Base-by-base conservation (phyloP, 2,888 invertebrate genomes). In the Apodemia zela region DNA sequence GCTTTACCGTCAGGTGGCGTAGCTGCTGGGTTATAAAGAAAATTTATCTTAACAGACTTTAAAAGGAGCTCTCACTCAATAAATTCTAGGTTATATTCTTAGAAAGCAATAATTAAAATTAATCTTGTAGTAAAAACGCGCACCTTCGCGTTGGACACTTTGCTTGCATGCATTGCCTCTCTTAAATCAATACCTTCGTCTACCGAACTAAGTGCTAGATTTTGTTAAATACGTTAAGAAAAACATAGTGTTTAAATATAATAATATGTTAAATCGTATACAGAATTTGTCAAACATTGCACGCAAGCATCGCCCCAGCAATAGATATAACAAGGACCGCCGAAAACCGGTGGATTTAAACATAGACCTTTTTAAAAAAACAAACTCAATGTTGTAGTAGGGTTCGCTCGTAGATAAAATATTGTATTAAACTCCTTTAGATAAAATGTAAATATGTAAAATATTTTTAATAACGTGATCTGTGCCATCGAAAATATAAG, bases 331-430 rank as follows among this genome's bases (percentile, higher is more conserved):
- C 89, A 90, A 90, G 82, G 78, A 86, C 90, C 84, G 76, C 84
- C 89, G 90, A 87, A 78, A 76, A 84, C 89, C 91, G 90, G 89
- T 83, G 87, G 89, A 87, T 89, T 90, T 89, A 89, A 91, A 88
- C 87, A 90, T 91, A 87, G 89, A 87, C 90, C 87, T 88, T 88
- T 84, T 45, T 80, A 86, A 88, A 88, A 81, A 85, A 90, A 85
- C 85, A 84, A 92, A 92, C 89, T 91, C 92, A 92, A 92, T 91
- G 77, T 90, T 90, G 91, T 91, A 91, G 89, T 92, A 92, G 85
- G 90, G 82, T 79, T 38, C 89, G 87, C 92, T 92, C 90, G 82
- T 87, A 84, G 86, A 87, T 90, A 87, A 88, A 89, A 88, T 90
- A 87, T 87, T 89, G 89, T 91, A 89, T 84, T 90, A 90, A 85